phyloP scores from a whole-genome alignment of 2,113 vertebrate genomes.

The Hyperoodon ampullatus region DNA sequence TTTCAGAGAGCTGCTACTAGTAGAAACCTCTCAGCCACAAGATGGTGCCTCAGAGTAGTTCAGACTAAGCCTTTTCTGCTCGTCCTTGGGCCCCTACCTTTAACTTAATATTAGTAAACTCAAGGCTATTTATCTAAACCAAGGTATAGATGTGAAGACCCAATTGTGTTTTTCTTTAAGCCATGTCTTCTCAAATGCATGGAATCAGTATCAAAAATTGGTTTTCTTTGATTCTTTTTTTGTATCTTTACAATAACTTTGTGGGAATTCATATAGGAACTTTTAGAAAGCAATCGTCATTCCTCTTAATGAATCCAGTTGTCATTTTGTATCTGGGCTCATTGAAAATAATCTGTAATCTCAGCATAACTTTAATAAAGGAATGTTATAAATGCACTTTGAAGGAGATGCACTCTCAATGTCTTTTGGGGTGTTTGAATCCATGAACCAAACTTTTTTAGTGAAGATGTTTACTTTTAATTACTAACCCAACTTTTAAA shows the following conservation, averaged over 20 bases:
- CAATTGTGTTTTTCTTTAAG: conserved; percentile 21
- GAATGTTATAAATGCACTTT: neutral
- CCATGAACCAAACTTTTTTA: neutral
- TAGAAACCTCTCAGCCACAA: conserved; percentile 26
- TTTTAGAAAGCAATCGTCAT: conserved; percentile 8
- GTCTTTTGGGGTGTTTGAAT: conserved; percentile 29
- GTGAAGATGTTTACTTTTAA: neutral
- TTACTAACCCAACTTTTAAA: conserved; percentile 38
- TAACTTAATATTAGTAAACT: neutral
- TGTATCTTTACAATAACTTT: neutral
- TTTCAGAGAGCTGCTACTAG: neutral
- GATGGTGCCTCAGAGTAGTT: conserved; percentile 61
- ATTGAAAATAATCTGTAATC: conserved; percentile 42
- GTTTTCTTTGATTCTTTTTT: neutral
- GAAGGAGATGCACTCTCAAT: neutral
- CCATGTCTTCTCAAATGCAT: neutral
- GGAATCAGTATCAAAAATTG: neutral
- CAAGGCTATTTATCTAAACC: neutral
- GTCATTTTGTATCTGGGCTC: conserved; percentile 18
- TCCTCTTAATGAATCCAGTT: neutral
- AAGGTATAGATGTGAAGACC: neutral
- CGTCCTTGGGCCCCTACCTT: neutral
- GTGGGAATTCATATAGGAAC: neutral
- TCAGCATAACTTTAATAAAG: conserved; percentile 40
- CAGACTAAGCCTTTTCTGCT: conserved; percentile 8